Conservation (phyloP, 2,797 vertebrate genomes). For the Sandelia bainsii region DNA sequence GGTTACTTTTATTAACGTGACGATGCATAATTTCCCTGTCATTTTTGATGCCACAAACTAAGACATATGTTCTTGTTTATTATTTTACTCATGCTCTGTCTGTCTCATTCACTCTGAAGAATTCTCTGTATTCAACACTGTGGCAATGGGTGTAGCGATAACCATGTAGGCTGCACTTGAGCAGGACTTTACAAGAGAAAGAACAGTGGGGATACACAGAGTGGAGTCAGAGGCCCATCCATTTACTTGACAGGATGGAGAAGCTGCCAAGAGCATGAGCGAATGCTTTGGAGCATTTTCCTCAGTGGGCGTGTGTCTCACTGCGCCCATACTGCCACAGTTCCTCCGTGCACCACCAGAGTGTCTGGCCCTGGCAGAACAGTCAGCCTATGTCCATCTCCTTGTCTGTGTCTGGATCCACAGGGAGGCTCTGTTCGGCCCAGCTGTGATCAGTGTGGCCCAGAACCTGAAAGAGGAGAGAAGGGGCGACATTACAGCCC, state of each 20-base stretch:
- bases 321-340: conserved; percentile 64
- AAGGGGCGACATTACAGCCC: conserved; percentile 69
- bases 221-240: conserved; percentile 80
- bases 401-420: conserved; percentile 63
- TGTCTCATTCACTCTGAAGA: conserved; percentile 42
- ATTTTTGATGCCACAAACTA: conserved; percentile 35
- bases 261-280: conserved; percentile 81
- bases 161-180: conserved; percentile 70
- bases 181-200: conserved; percentile 78
- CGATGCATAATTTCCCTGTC: conserved; percentile 9
- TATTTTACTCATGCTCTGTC: conserved; percentile 44
- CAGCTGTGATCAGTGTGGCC: conserved; percentile 60
- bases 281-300: conserved; percentile 79
- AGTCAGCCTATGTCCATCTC: conserved; percentile 63
- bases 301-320: conserved; percentile 68
- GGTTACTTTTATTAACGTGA: conserved; percentile 12
- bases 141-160: conserved; percentile 72
- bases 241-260: conserved; percentile 82
- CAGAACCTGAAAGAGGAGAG: conserved; percentile 63
- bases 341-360: conserved; percentile 64
- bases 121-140: conserved; percentile 60
- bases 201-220: conserved; percentile 80
- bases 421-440: conserved; percentile 57
- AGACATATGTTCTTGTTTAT: conserved; percentile 56
- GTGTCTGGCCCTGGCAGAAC: conserved; percentile 65